Evolutionary conservation across 2,888 invertebrate genomes (phyloP).

Genomic region (Oasisia sp.): DNA sequence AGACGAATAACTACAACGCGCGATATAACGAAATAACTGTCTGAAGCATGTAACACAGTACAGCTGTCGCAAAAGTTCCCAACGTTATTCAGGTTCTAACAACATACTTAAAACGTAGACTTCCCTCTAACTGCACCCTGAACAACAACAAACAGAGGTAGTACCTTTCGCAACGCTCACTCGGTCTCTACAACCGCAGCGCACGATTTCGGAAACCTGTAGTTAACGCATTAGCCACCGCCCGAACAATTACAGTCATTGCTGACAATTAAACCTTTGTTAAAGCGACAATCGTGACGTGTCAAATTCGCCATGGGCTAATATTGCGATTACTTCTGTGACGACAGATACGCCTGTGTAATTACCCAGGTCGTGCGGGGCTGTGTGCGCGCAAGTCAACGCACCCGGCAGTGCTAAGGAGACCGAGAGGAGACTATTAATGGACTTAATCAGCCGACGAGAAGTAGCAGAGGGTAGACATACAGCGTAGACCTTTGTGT

Average conservation of each 20-base stretch:
- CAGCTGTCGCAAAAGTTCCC: too few species aligned
- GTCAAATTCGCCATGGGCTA: not conserved
- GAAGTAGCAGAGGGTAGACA: not conserved
- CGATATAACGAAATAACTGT: too few species aligned
- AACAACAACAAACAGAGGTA: not conserved
- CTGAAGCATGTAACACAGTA: too few species aligned
- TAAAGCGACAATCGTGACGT: not conserved
- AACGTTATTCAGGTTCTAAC: too few species aligned
- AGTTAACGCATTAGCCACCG: not conserved
- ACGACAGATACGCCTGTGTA: not conserved
- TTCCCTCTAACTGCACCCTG: too few species aligned
- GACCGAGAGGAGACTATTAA: not conserved
- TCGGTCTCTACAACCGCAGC: not conserved
- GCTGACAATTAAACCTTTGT: not conserved
- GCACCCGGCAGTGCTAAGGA: not conserved
- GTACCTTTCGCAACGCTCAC: not conserved
- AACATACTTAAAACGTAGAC: too few species aligned
- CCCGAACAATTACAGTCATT: slow-evolving; percentile 1
- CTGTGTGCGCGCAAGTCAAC: not conserved
- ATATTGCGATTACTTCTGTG: not conserved
- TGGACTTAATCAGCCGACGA: not conserved
- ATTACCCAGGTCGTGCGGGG: not conserved
- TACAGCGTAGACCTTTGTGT: not conserved
- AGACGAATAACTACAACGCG: too few species aligned
- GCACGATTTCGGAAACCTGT: not conserved